Evolutionary conservation across 2,113 vertebrate species (phyloP).

Genomic region (Campylomormyrus tamandua): DNA sequence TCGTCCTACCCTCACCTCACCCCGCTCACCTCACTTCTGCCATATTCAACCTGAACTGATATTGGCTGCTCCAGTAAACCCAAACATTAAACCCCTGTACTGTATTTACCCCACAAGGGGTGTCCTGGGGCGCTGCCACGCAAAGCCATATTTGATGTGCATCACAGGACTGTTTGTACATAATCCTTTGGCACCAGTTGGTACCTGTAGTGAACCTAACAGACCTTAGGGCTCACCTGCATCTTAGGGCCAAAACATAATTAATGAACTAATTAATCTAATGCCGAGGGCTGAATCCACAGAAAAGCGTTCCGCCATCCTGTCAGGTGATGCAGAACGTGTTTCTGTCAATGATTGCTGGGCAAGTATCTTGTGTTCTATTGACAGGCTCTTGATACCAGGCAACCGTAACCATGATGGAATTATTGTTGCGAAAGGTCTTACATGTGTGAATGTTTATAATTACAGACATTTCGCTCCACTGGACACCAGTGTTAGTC

Average conservation of each 20-base stretch:
- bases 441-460: background rate
- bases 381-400: background rate
- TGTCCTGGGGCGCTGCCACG: background rate
- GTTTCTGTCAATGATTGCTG: background rate
- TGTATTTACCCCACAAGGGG: background rate
- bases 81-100: background rate
- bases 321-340: background rate
- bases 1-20: constrained; percentile 12
- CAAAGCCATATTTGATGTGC: background rate
- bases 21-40: constrained; percentile 7
- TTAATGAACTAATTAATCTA: background rate
- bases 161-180: background rate
- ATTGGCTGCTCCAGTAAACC: background rate
- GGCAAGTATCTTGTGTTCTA: background rate
- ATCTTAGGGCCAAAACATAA: background rate
- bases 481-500: background rate
- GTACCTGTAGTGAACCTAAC: background rate
- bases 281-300: background rate
- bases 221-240: background rate
- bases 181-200: background rate
- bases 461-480: background rate
- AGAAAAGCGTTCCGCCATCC: background rate
- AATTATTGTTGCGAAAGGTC: background rate
- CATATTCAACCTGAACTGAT: constrained; percentile 6
- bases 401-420: background rate